These are phyloP conservation scores for Otus scops DNA, from an alignment of 2,797 vertebrate genomes.

Conservation along the genomic window DNA sequence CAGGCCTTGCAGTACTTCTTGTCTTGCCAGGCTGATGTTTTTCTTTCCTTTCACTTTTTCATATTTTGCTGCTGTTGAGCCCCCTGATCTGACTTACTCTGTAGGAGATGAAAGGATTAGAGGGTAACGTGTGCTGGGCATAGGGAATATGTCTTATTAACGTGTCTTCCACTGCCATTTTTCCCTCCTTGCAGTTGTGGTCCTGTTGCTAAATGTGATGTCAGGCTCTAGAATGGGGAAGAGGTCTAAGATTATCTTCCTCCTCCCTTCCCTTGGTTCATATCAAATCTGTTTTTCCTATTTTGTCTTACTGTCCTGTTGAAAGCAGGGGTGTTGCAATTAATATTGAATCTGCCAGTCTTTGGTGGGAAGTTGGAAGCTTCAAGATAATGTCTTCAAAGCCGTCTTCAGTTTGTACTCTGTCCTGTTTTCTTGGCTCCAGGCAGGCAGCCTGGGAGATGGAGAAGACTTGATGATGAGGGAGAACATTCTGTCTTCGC, in stretches of 20 bases:
- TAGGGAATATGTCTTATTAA: neutral
- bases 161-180: neutral
- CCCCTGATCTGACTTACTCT: neutral
- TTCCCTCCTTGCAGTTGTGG: neutral
- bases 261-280: neutral
- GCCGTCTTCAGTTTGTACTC: neutral
- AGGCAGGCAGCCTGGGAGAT: neutral
- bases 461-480: constrained; percentile 18
- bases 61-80: constrained; percentile 9
- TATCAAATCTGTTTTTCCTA: neutral
- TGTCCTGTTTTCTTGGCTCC: neutral
- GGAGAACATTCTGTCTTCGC: neutral
- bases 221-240: neutral
- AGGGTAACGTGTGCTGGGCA: neutral
- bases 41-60: constrained; percentile 13
- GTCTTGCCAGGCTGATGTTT: neutral
- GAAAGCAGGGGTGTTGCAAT: neutral
- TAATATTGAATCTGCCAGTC: neutral
- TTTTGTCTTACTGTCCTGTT: neutral
- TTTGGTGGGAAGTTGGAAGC: neutral
- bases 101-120: neutral
- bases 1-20: neutral
- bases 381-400: neutral
- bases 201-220: neutral
- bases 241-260: neutral